Base-by-base conservation (phyloP, 2,113 vertebrate genomes). In the Mesocricetus auratus region DNA sequence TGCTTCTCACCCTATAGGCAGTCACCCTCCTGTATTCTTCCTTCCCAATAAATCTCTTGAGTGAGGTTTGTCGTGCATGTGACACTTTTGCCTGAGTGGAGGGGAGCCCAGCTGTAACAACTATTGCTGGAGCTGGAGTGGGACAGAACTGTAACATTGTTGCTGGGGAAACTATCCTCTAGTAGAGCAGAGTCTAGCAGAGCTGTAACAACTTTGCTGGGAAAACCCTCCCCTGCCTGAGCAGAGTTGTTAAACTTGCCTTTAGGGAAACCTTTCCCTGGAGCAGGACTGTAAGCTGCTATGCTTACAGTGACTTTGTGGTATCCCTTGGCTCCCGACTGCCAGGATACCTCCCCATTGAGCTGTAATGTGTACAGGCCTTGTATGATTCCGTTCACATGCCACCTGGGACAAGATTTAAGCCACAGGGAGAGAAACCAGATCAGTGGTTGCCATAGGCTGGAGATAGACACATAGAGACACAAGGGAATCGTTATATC, bases 381-480 rank as follows among this genome's bases (percentile, higher is more conserved):
- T 71, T 39, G 24, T 66, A 12, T 45, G 36, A 92, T 69, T 68
- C n/a, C 29, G 73, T 73, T 50, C 85, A 75, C 10, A 21, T 21
- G 85, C 58, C 94, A 10, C 19, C 3, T 33, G 75, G 47, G 64
- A 74, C 69, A 93, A 94, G 64, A 2, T 19, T 62, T 42, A 90
- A 94, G 47, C 79, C 9, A 16, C 29, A 86, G 92, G 64, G 75
- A 60, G 9, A 66, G 58, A 93, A 96, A 93, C 91, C 21, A 74
- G 36, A 62, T 36, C 22, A 24, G 56, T 75, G 71, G 73, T 66
- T 97, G 39, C 86, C 77, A 93, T 86, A 93, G 90, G 56, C 78
- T 86, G 93, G 39, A 68, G 77, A 29, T 1, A n/a, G 79, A 89
- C 39, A 88, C 36, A 29, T 42, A 79, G n/a, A 47, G 53, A 31